Percentiles rank a stretch among this genome's conserved stretches.
phyloP scores from a whole-genome alignment of 2,797 vertebrate species.

The Oophaga sylvatica region DNA sequence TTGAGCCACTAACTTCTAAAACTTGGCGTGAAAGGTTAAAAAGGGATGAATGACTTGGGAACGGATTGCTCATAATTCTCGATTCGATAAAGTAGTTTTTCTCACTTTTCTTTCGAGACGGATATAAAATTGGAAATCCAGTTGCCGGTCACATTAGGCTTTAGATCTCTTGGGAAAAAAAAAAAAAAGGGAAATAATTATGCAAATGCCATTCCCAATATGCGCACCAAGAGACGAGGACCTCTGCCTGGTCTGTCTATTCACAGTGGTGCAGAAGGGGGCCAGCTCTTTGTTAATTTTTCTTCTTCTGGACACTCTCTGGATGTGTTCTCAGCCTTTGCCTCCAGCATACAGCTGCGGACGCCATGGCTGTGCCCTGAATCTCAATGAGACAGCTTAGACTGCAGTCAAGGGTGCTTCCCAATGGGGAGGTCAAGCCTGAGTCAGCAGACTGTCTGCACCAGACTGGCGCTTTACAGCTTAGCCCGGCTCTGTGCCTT shows the following conservation, averaged over 20 bases:
- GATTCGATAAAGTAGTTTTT: conserved; percentile 19
- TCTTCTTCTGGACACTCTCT: conserved; percentile 72
- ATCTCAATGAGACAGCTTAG: conserved; percentile 82
- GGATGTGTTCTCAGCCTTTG: conserved; percentile 78
- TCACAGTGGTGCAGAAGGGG: conserved; percentile 70
- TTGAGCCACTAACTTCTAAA: too few relatives aligned
- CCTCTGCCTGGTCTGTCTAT: conserved; percentile 69
- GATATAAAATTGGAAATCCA: conserved; percentile 24
- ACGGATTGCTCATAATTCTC: neutral
- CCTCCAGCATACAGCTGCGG: conserved; percentile 85
- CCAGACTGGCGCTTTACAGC: conserved; percentile 56
- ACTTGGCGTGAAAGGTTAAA: neutral
- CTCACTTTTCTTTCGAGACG: neutral
- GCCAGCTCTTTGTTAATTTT: conserved; percentile 80
- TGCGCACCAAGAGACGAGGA: conserved; percentile 59
- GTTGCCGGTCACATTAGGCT: conserved; percentile 53
- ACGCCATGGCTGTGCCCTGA: conserved; percentile 79
- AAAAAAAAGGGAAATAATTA: conserved; percentile 41
- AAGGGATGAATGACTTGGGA: neutral
- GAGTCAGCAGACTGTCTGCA: conserved; percentile 64
- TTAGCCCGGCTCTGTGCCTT: conserved; percentile 59
- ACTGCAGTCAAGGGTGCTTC: conserved; percentile 71
- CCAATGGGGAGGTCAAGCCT: conserved; percentile 74
- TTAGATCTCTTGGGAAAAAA: conserved; percentile 46
- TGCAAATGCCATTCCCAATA: conserved; percentile 69